A percentile compares a stretch with the other conserved stretches of the same genome.
phyloP scores from a whole-genome alignment of 2,113 vertebrate genomes.

The Chaenocephalus aceratus region DNA sequence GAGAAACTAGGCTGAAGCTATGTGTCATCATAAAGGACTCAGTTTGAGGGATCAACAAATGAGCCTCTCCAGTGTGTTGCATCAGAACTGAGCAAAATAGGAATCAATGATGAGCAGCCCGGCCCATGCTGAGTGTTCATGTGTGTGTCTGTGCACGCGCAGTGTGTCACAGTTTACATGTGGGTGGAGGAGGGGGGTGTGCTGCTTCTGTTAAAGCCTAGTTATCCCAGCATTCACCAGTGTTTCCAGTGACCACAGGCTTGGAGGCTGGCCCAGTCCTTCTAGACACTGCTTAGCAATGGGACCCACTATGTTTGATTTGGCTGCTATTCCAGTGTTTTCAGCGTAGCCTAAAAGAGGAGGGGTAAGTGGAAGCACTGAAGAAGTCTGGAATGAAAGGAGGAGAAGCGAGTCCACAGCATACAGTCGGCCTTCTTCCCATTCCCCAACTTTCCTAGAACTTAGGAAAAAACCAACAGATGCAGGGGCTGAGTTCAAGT shows the following conservation, averaged over 20 bases:
- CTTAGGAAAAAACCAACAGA: slow-evolving; percentile 68
- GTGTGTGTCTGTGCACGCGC: slow-evolving; percentile 22
- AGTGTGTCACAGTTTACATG: slow-evolving; percentile 41
- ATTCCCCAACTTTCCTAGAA: slow-evolving; percentile 61
- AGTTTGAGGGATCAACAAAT: slow-evolving; percentile 15
- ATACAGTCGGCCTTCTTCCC: slow-evolving; percentile 45
- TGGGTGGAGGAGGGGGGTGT: slow-evolving; percentile 54
- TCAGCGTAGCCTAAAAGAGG: slow-evolving; percentile 81
- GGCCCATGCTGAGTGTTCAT: slow-evolving; percentile 20
- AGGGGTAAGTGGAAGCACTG: slow-evolving; percentile 69
- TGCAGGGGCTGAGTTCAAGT: slow-evolving; percentile 52
- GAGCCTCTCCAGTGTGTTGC: slow-evolving; percentile 36
- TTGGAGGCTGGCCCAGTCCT: slow-evolving; percentile 87
- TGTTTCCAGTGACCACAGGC: slow-evolving; percentile 77
- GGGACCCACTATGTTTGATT: slow-evolving; percentile 86
- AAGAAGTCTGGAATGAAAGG: slow-evolving; percentile 75
- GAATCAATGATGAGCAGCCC: slow-evolving; percentile 29
- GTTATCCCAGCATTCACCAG: slow-evolving; percentile 77
- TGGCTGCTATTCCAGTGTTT: slow-evolving; percentile 85
- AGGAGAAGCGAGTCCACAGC: slow-evolving; percentile 38
- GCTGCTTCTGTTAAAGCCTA: slow-evolving; percentile 71
- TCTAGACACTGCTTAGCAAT: slow-evolving; percentile 84
- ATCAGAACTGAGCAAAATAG: slow-evolving; percentile 32
- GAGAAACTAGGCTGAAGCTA: not conserved
- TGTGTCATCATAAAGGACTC: slow-evolving; percentile 10